Base-by-base conservation (phyloP, 1,140 invertebrate species). In the Ceratosolen fusciceps region DNA sequence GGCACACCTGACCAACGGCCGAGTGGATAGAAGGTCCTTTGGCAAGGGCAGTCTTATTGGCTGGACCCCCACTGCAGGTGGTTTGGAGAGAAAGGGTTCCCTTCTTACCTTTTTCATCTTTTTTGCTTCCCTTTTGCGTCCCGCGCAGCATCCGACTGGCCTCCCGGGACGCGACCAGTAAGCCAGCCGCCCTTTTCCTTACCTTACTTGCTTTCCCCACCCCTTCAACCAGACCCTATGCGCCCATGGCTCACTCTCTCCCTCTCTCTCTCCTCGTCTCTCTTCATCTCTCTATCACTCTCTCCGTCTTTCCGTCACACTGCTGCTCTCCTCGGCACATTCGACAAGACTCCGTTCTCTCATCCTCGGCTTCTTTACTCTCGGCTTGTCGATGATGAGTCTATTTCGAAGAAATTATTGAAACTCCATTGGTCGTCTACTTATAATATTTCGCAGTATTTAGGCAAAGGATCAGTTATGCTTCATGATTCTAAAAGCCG, bases 331-430 rank as follows among this genome's bases (percentile, higher is more conserved):
- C 37, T 54, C 19, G 21, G 71, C 31, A 56, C 9, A 37, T 73
- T 73, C 52, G 52, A 56, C 9, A n/a, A 73, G 49, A 39, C 52
- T 73, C 31, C n/a, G 71, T 52, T 19, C 65, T 56, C 76, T 70
- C 16, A 43, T 43, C n/a, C 62, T 81, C 31, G 12, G 43, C 37
- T 67, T 24, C 77, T 81, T 82, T 77, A 80, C 77, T 82, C 79
- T 80, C 65, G 68, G 67, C 49, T 34, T 83, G 74, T 54, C 81
- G 80, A 83, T 84, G 83, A 85, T 85, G 84, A 81, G 83, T 85
- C 82, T 84, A 83, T 84, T 85, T 84, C 83, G 83, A 83, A 81
- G 84, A 85, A 85, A 83, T 83, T 79, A 76, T 39, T 82, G 73
- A 81, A 54, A 85, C 84, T 81, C 83, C 82, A 85, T 83, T 74